Evolutionary conservation across 2,888 invertebrate genomes (phyloP), one percentile per base, ranked within the genome.

Genomic region (Ormyrus nitidulus): DNA sequence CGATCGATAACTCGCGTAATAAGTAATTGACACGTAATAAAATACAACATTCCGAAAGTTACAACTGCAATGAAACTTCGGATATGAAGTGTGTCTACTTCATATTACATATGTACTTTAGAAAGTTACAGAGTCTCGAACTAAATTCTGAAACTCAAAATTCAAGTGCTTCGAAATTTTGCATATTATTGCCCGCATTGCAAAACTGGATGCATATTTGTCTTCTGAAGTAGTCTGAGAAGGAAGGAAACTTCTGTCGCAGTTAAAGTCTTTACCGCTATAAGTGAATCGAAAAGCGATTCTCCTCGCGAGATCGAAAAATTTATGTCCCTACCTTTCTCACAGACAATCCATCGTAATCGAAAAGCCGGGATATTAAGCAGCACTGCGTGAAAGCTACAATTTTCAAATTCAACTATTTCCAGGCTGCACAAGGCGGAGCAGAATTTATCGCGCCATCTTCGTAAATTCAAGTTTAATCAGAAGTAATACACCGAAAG

Each of bases 391-490:
- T 4, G 34, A 34, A 34, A 4, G 34, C 4, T 34, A 34, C 34
- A 34, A 34, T 34, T 34, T 34, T 34, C 34, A 34, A 34, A 34
- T 34, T 34, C 34, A 34, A 34, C 34, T 3, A 34, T 34, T 34
- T 34, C 34, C 3, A 34, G 11, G 44, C n/a, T 13, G 1, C n/a
- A 11, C 9, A 10, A 5, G 49, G 10, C 8, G 51, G 51, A 66
- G 74, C 66, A 13, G 59, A 59, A 66, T 66, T 75, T 75, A 75
- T 48, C 19, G 68, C 54, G 9, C 61, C 9, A 10, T n/a, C 53
- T 10, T 6, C 10, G 8, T 68, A 68, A 68, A 69, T 75, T 76
- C 8, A 7, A 48, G 34, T 64, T 64, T 70, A 77, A 64, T 64
- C 49, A 70, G 70, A 48, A 64, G 56, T 70, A 69, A 61, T 11